Base-by-base conservation (phyloP, 2,888 invertebrate genomes). In the Philhelius pedissequus region DNA sequence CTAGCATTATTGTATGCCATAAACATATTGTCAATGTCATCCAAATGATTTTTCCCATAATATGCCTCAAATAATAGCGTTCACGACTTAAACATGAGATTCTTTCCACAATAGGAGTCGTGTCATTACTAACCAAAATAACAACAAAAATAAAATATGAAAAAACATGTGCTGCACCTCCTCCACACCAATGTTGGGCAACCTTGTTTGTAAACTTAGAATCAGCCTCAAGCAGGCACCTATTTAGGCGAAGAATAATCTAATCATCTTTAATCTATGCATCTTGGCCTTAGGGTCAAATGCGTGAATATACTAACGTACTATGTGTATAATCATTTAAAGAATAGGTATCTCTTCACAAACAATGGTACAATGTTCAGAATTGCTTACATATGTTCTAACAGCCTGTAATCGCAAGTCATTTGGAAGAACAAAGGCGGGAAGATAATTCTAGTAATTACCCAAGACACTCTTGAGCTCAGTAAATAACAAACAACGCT, bases 1-100 rank as follows among this genome's bases (percentile, higher is more conserved):
- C 69, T 15, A 62, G 50, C 40, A 43, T 76, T 64, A 74, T 3
- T 68, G 27, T 75, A 30, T 75, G 32, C 79, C 74, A 83, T 70
- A 79, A 79, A 74, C 78, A 83, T 69, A 74, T 50, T 83, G 79
- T 79, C 83, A 83, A 83, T 83, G 83, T 83, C 83, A 79, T 74
- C 78, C 62, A 73, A 82, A 82, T 78, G 78, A 69, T 68, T 78
- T 62, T 82, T 82, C 78, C 78, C 82, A 82, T 78, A 73, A 56
- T 74, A 35, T 50, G 50, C 73, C 32, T 43, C 54, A 32, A 71
- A 56, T 40, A 54, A 70, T 58, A 18, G 9, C 43, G 43, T 66
- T 73, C 81, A 71, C 70, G 81, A 73, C 45, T 48, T n/a, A 35
- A 78, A 38, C 62, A 69, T 32, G 40, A 54, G 62, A 38, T 78